These are phyloP conservation scores for Ostrea denselamellosa DNA, from an alignment of 1,140 invertebrate genomes.

Conservation along the genomic window DNA sequence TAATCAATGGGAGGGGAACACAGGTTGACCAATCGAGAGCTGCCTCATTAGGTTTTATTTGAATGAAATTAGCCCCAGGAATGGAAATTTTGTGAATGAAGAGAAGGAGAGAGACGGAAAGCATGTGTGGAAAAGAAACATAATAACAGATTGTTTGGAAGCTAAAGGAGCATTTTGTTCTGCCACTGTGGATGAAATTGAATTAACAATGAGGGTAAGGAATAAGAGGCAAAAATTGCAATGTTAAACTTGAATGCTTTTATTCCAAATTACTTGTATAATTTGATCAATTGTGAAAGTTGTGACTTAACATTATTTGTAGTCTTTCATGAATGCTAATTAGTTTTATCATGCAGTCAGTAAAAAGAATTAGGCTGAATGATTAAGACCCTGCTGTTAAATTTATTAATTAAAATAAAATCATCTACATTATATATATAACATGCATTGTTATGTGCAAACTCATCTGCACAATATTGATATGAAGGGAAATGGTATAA, in stretches of 20 bases:
- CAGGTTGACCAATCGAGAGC: background rate
- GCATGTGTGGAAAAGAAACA: background rate
- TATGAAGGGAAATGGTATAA: no score
- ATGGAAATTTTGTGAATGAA: constrained; percentile 25
- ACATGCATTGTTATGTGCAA: no score
- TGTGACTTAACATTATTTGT: no score
- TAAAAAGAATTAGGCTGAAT: no score
- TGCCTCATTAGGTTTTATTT: constrained; percentile 34
- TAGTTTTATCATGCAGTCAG: no score
- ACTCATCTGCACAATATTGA: no score
- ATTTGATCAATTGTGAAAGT: no score
- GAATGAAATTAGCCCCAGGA: constrained; percentile 17
- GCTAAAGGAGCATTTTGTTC: background rate
- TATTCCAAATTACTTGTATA: no score
- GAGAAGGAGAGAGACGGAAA: background rate
- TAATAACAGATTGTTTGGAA: background rate
- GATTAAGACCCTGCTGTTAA: no score
- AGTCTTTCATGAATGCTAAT: no score
- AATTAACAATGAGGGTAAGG: background rate
- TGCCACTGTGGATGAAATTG: background rate
- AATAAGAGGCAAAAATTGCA: background rate
- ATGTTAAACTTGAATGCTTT: background rate
- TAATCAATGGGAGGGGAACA: constrained; percentile 2
- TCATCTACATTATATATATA: no score
- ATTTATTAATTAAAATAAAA: no score